A percentile compares a stretch with the other conserved stretches of the same genome.
Evolutionary conservation across 2,113 vertebrate genomes (phyloP).

Genomic region (Ptyas mucosa): DNA sequence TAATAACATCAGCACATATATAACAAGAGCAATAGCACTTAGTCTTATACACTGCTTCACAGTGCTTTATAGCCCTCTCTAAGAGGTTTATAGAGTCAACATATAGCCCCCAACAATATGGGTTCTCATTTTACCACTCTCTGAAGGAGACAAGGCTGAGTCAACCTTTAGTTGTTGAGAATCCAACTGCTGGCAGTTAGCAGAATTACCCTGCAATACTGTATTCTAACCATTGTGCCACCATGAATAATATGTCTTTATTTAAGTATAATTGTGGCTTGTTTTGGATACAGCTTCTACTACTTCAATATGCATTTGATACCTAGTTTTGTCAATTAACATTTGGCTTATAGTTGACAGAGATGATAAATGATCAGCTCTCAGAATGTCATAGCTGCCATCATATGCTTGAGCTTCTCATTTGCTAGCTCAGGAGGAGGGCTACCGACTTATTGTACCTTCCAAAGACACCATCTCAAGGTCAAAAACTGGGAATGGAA

Average conservation of each 20-base stretch:
- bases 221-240: neutral
- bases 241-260: neutral
- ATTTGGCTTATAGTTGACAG: conserved; percentile 53
- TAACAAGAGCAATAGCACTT: neutral
- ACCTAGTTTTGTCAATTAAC: conserved; percentile 48
- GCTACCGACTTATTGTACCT: neutral
- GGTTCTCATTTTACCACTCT: neutral
- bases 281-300: neutral
- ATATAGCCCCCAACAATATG: neutral
- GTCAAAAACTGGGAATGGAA: neutral
- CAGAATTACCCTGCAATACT: neutral
- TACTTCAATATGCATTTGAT: conserved; percentile 45
- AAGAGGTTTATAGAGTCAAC: neutral
- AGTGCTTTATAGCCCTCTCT: neutral
- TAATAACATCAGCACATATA: neutral
- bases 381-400: conserved; percentile 19
- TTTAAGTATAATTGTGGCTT: neutral
- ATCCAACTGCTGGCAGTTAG: neutral
- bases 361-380: conserved; percentile 58
- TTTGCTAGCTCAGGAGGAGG: neutral
- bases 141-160: neutral
- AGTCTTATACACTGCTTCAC: neutral
- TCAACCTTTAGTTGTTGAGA: neutral
- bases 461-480: neutral
- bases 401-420: neutral